These are phyloP conservation scores for Holothuria leucospilota DNA, from an alignment of 53 echinoderm and acorn worm species.

Conservation along the genomic window DNA sequence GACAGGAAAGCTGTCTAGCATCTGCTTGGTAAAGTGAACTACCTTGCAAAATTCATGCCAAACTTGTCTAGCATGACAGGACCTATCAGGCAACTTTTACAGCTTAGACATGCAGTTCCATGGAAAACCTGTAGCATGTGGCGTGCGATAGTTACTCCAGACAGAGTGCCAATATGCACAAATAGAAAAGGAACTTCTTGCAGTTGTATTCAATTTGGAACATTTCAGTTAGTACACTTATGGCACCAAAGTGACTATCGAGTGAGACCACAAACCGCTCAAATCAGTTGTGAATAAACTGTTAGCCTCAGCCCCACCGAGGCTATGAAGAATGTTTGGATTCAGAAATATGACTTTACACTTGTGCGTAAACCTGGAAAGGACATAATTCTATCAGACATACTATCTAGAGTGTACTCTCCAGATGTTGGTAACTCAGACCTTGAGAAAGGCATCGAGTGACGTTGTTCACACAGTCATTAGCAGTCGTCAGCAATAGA, in stretches of 20 bases:
- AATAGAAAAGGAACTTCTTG: constrained; percentile 52
- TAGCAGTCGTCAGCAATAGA: constrained; percentile 62
- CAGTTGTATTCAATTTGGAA: constrained; percentile 33
- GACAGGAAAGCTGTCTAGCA: constrained; percentile 55
- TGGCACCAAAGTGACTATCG: constrained; percentile 18
- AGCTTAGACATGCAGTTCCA: constrained; percentile 29
- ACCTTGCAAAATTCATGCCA: constrained; percentile 65
- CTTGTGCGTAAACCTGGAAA: too few species aligned
- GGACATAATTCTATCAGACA: constrained; percentile 18
- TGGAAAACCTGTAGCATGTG: constrained; percentile 45
- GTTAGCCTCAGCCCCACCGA: constrained; percentile 50
- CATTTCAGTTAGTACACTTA: constrained; percentile 24
- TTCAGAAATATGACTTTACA: too few species aligned
- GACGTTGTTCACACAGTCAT: background rate
- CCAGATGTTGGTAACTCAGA: constrained; percentile 1
- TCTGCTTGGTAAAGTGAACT: constrained; percentile 54
- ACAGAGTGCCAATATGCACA: constrained; percentile 50
- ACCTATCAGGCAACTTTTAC: constrained; percentile 44
- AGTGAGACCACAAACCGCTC: constrained; percentile 41
- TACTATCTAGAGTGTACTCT: background rate
- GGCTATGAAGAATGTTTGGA: constrained; percentile 65
- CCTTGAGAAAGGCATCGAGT: constrained; percentile 16
- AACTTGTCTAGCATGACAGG: constrained; percentile 61
- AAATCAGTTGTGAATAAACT: constrained; percentile 47
- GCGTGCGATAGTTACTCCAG: background rate